Evolutionary conservation across 2,888 invertebrate genomes (phyloP).

Genomic region (Gibbula magus): DNA sequence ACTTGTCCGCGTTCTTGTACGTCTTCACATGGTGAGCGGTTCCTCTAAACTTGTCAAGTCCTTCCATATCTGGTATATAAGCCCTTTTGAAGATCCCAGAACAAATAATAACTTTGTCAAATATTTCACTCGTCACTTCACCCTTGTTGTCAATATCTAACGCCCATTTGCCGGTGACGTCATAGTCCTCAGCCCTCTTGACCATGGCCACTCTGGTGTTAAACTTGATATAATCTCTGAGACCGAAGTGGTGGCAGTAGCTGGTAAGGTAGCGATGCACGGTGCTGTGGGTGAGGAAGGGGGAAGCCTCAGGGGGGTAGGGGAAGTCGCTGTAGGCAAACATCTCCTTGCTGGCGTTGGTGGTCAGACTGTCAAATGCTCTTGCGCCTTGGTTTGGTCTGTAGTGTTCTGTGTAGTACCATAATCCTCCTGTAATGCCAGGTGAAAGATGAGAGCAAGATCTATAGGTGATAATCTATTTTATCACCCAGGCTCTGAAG

Average conservation of each 20-base stretch:
- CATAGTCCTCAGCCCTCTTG: conserved; percentile 58
- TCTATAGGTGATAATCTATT: too few species aligned
- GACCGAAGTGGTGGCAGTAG: neutral
- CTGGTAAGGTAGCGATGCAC: neutral
- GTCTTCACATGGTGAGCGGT: conserved; percentile 7
- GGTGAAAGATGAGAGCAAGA: too few species aligned
- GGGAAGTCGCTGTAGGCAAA: conserved; percentile 13
- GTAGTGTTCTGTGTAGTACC: neutral
- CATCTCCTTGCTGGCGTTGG: conserved; percentile 8
- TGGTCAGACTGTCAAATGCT: neutral
- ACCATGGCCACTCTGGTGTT: conserved; percentile 18
- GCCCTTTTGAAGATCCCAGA: conserved; percentile 59
- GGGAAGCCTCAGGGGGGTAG: neutral
- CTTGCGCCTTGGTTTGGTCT: neutral
- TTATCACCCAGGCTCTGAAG: too few species aligned
- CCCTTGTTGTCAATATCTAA: conserved; percentile 53
- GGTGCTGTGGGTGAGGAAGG: neutral
- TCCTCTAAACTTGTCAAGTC: conserved; percentile 55
- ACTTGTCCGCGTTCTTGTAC: neutral
- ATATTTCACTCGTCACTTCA: conserved; percentile 44
- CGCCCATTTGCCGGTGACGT: conserved; percentile 63
- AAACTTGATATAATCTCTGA: conserved; percentile 1
- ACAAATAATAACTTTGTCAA: conserved; percentile 62
- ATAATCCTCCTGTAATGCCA: neutral
- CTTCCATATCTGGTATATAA: conserved; percentile 47